These are phyloP conservation scores for Bufotes viridis DNA, from an alignment of 2,797 vertebrate species.

Conservation along the genomic window DNA sequence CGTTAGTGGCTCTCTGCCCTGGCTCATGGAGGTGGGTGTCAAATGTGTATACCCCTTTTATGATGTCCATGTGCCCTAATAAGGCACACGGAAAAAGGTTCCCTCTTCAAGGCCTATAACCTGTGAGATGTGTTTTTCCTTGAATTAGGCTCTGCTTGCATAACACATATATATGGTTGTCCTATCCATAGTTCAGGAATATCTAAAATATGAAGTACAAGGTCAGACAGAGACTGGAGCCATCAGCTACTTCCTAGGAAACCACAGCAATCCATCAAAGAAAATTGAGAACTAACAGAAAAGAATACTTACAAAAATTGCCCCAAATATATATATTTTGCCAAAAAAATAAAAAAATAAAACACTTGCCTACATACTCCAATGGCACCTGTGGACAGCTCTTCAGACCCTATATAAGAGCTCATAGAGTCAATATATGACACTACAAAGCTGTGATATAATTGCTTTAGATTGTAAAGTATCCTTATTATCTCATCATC, in stretches of 20 bases:
- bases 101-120: too few species aligned
- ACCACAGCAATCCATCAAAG: not conserved
- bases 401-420: not conserved
- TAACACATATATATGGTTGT: too few species aligned
- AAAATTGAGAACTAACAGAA: too few species aligned
- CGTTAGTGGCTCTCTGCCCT: too few species aligned
- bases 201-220: not conserved
- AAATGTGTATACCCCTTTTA: too few species aligned
- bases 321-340: not conserved
- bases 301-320: not conserved
- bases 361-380: too few species aligned
- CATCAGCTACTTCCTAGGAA: not conserved
- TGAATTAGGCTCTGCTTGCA: too few species aligned
- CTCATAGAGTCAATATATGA: conserved; percentile 5
- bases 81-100: too few species aligned
- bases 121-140: too few species aligned
- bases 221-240: conserved; percentile 23
- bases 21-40: too few species aligned
- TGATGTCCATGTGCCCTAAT: too few species aligned
- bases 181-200: not conserved
- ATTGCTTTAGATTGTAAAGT: conserved; percentile 37
- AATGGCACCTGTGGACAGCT: not conserved
- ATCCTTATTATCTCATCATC: conserved; percentile 51
- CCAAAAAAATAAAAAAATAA: too few species aligned
- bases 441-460: conserved; percentile 37